Percentiles rank a stretch among this genome's conserved stretches.
These are phyloP conservation scores for Oxystoma pomonae DNA, from an alignment of 2,888 invertebrate species.

Conservation along the genomic window DNA sequence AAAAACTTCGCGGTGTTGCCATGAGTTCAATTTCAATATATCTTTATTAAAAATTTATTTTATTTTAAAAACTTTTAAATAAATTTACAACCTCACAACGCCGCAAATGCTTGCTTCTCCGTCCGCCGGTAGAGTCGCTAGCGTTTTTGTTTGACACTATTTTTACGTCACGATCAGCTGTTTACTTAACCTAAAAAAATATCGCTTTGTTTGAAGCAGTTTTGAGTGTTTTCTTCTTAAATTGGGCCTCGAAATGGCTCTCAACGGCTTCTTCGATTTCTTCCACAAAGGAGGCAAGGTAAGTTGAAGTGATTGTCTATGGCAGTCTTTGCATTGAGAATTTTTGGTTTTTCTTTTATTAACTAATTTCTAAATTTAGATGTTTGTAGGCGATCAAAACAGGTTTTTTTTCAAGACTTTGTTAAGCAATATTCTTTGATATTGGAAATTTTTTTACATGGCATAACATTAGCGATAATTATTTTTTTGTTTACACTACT, in stretches of 20 bases:
- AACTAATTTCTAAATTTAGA: not conserved
- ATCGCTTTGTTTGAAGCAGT: not conserved
- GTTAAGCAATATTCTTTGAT: not conserved
- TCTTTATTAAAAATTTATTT: no score
- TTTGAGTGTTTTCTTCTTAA: no score
- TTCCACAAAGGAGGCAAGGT: conserved; percentile 79
- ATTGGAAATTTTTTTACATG: not conserved
- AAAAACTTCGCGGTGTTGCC: no score
- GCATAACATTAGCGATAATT: not conserved
- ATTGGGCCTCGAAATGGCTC: conserved; percentile 55
- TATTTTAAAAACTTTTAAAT: no score
- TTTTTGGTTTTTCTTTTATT: not conserved
- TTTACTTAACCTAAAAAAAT: not conserved
- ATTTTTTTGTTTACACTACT: not conserved
- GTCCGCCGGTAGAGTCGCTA: no score
- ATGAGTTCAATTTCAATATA: no score
- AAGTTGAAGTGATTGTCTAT: conserved; percentile 21
- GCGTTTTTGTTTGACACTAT: no score
- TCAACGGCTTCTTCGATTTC: conserved; percentile 70
- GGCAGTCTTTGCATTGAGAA: no score
- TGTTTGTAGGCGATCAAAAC: not conserved
- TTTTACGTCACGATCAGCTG: no score
- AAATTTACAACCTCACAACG: no score
- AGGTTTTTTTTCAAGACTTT: not conserved
- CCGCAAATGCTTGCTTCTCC: no score